Evolutionary conservation across 2,113 vertebrate species (phyloP).

Genomic region (Cebus imitator): DNA sequence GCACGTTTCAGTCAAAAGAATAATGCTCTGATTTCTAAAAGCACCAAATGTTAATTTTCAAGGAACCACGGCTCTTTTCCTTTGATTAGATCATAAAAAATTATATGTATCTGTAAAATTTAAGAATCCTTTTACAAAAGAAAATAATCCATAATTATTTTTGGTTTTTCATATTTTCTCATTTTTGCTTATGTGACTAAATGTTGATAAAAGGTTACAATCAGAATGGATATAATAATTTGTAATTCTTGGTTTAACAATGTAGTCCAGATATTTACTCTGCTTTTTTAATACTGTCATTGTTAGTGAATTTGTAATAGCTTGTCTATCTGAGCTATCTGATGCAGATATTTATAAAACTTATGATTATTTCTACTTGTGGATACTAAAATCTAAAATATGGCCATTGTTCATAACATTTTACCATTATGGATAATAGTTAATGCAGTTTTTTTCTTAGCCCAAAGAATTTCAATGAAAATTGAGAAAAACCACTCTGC

Average conservation of each 20-base stretch:
- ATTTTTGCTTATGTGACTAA: neutral
- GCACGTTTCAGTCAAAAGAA: neutral
- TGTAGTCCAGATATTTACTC: neutral
- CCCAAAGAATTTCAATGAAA: neutral
- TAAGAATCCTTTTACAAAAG: neutral
- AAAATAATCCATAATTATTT: neutral
- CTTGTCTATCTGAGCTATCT: neutral
- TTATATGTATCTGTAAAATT: neutral
- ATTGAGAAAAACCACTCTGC: neutral
- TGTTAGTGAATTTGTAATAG: neutral
- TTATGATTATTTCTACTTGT: neutral
- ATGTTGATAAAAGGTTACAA: neutral
- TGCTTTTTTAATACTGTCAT: neutral
- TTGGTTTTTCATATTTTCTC: neutral
- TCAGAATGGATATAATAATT: neutral
- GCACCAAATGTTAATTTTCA: neutral
- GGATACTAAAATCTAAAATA: neutral
- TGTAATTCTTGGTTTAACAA: slow-evolving; percentile 12
- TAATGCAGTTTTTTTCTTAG: neutral
- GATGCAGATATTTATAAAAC: neutral
- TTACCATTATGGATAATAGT: neutral
- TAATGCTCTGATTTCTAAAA: slow-evolving; percentile 17
- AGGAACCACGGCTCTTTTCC: neutral
- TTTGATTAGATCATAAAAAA: neutral
- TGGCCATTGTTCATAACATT: neutral